Conservation (phyloP, 92 coral and sea anemone genomes). For the Phenganax marumi region DNA sequence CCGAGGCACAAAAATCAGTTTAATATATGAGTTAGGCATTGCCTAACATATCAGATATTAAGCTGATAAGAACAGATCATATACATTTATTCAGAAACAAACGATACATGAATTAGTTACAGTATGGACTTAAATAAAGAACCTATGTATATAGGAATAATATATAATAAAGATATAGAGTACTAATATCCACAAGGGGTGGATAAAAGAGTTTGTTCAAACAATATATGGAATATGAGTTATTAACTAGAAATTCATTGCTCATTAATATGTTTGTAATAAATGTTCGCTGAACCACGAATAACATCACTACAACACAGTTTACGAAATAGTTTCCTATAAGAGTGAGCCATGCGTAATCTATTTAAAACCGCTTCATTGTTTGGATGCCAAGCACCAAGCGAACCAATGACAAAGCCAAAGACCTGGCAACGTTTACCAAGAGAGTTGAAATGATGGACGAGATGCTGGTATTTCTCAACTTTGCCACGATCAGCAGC, state of each 20-base stretch:
- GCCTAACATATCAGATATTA: constrained; percentile 70
- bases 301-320: neutral
- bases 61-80: constrained; percentile 81
- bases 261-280: neutral
- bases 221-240: too few species aligned
- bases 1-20: neutral
- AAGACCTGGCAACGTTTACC: neutral
- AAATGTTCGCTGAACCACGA: neutral
- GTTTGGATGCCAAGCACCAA: neutral
- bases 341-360: neutral
- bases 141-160: too few species aligned
- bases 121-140: too few species aligned
- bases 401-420: constrained; percentile 8
- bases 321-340: neutral
- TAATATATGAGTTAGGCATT: constrained; percentile 33
- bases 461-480: neutral
- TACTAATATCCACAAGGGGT: too few species aligned
- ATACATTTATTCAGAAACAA: too few species aligned
- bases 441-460: neutral
- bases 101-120: too few species aligned
- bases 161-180: too few species aligned
- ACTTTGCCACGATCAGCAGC: neutral
- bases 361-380: neutral
- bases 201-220: too few species aligned
- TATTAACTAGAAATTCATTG: too few species aligned